Evolutionary conservation across 2,888 invertebrate species (phyloP), one percentile per base, ranked within the genome.

Genomic region (Clunio marinus): DNA sequence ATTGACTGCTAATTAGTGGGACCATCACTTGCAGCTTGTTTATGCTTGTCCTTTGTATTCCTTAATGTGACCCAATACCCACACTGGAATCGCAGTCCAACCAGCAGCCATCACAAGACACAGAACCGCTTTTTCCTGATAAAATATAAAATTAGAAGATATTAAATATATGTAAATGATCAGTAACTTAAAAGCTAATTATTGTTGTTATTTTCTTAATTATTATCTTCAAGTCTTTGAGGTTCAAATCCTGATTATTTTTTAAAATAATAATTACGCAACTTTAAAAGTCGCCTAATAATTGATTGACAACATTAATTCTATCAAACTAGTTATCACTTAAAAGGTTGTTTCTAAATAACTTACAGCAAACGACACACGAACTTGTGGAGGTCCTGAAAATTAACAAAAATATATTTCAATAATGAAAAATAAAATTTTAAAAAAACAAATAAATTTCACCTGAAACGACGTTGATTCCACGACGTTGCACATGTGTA

Each of bases 41-140:
- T 66, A 51, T 15, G 46, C 35, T 15, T 65, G 46, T 55, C 66
- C 66, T 24, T 66, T 66, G 24, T 66, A 66, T 22, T 66, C 55
- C 35, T 55, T 51, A 28, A 66, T 32, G 66, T 66, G 51, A 17
- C 24, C 20, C 24, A 66, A 24, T 2, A 66, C 66, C 55, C 55
- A 66, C 1, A 32, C 55, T 24, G 66, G 66, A 15, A 66, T 66
- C 0, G 24, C 2, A 2, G 55, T n/a, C 66, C 28, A 51, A 1
- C 22, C 20, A 3, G 15, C 22, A 10, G 45, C 17, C 66, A 66
- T 66, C 24, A 55, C 24, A 20, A 24, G 15, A 3, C 66, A 51
- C 22, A 17, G 27, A 17, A 32, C 55, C 2, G 15, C n/a, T 55
- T 66, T 66, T 22, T 66, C 66, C 66, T 66, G 22, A 66, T 55